A percentile compares a stretch with the other conserved stretches of the same genome.
phyloP scores from a whole-genome alignment of 2,113 vertebrate species.

The Hyperopisus bebe region DNA sequence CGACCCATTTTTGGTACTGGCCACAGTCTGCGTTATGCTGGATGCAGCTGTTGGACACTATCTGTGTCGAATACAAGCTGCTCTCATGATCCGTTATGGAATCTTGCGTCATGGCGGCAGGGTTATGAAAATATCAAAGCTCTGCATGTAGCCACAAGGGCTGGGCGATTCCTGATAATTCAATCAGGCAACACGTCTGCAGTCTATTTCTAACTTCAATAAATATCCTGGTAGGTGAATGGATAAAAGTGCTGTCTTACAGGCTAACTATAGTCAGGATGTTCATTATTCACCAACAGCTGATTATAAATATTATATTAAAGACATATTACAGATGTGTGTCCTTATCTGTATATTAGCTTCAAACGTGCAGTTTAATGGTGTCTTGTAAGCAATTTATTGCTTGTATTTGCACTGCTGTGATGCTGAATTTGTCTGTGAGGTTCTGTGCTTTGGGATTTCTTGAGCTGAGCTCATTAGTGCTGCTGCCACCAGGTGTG shows the following conservation, averaged over 20 bases:
- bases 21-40: conserved; percentile 42
- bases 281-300: background rate
- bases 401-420: background rate
- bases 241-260: background rate
- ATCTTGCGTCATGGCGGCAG: conserved; percentile 54
- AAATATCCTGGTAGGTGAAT: background rate
- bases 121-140: conserved; percentile 68
- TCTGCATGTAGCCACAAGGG: conserved; percentile 36
- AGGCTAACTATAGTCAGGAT: background rate
- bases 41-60: conserved; percentile 57
- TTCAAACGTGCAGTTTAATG: background rate
- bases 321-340: background rate
- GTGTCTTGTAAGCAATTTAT: background rate
- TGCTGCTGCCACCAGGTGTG: background rate
- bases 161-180: conserved; percentile 34
- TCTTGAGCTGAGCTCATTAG: background rate
- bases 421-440: background rate
- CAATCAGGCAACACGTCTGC: conserved; percentile 24
- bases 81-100: conserved; percentile 51
- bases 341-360: background rate
- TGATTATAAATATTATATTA: background rate
- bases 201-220: background rate
- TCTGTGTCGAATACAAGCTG: conserved; percentile 16
- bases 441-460: background rate
- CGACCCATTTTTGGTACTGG: conserved; percentile 36